Conservation (phyloP, 2,888 invertebrate genomes). For the Amiota minor region DNA sequence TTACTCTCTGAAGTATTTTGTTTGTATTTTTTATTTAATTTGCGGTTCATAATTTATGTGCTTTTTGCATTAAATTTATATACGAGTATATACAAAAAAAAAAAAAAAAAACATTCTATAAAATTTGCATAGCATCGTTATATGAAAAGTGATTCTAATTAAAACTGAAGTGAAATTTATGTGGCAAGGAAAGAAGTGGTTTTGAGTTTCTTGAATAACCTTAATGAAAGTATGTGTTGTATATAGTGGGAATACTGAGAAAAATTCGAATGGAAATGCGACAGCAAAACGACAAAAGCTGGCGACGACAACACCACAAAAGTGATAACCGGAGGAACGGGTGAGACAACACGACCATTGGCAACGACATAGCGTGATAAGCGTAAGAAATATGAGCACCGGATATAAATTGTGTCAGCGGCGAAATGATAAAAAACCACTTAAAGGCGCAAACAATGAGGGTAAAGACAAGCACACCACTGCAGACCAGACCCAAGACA, state of each 20-base stretch:
- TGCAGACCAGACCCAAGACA: conserved; percentile 16
- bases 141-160: conserved; percentile 5
- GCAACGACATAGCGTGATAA: conserved; percentile 60
- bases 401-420: conserved; percentile 73
- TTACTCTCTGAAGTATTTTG: background rate
- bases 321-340: too few relatives aligned
- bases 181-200: conserved; percentile 5
- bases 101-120: too few relatives aligned
- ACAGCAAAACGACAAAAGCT: conserved; percentile 41
- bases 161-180: conserved; percentile 22
- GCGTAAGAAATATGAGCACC: conserved; percentile 72
- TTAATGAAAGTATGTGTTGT: conserved; percentile 7
- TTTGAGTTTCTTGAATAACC: conserved; percentile 22
- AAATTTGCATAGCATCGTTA: conserved; percentile 22
- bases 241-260: conserved; percentile 19
- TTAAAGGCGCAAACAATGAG: conserved; percentile 69
- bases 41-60: conserved; percentile 22
- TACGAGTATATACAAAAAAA: conserved; percentile 3
- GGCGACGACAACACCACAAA: conserved; percentile 45
- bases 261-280: conserved; percentile 41
- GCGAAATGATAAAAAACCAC: conserved; percentile 72
- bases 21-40: conserved; percentile 4
- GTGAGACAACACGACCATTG: background rate
- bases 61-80: conserved; percentile 19
- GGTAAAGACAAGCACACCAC: conserved; percentile 38